A percentile compares a stretch with the other conserved stretches of the same genome.
Evolutionary conservation across 2,888 invertebrate genomes (phyloP).

Genomic region (Elgonia sp.): DNA sequence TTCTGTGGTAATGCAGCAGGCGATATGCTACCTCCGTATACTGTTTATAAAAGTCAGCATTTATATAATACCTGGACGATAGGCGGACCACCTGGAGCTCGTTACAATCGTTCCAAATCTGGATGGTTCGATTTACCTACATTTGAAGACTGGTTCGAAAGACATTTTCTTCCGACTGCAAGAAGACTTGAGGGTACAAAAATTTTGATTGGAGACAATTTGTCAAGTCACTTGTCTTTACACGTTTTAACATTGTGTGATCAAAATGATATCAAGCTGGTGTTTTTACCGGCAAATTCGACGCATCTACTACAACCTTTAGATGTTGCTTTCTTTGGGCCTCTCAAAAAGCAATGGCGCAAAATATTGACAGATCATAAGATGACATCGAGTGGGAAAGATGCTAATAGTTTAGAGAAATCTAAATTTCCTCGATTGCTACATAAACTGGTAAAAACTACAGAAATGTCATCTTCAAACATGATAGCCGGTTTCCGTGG

Average conservation of each 20-base stretch:
- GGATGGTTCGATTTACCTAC: slow-evolving; percentile 78
- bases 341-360: slow-evolving; percentile 46
- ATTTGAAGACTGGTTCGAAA: slow-evolving; percentile 78
- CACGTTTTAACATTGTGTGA: slow-evolving; percentile 68
- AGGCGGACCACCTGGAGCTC: slow-evolving; percentile 12
- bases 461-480: slow-evolving; percentile 1
- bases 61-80: slow-evolving; percentile 24
- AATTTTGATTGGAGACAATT: slow-evolving; percentile 82
- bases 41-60: not conserved
- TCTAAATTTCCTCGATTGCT: slow-evolving; percentile 1
- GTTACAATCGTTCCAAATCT: slow-evolving; percentile 47
- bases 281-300: slow-evolving; percentile 28
- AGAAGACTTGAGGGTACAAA: slow-evolving; percentile 71
- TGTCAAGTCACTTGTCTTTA: slow-evolving; percentile 78
- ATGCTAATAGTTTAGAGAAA: not conserved
- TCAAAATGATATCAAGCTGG: slow-evolving; percentile 78
- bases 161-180: slow-evolving; percentile 49
- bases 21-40: slow-evolving; percentile 31
- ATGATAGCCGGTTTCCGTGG: not conserved
- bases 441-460: not conserved
- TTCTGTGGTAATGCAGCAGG: slow-evolving; percentile 49
- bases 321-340: slow-evolving; percentile 48
- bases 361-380: slow-evolving; percentile 26
- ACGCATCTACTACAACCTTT: slow-evolving; percentile 35
- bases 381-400: not conserved